Conservation (phyloP, 2,797 vertebrate species). For the Melanotaenia nigrans region DNA sequence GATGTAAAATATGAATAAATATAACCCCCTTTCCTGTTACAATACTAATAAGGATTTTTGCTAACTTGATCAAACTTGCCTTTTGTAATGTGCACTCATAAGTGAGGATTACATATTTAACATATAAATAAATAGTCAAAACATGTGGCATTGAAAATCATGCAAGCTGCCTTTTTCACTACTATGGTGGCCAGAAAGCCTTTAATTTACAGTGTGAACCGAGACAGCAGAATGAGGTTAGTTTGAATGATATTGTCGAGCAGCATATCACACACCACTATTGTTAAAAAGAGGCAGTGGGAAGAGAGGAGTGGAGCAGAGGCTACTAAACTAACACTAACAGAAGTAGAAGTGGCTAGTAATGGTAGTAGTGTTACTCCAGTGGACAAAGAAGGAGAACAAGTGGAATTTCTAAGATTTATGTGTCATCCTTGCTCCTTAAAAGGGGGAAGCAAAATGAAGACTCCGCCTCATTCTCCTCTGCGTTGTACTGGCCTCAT, state of each 20-base stretch:
- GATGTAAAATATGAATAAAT: conserved; percentile 25
- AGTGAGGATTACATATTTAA: conserved; percentile 52
- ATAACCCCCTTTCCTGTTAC: conserved; percentile 15
- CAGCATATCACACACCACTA: conserved; percentile 70
- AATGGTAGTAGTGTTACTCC: conserved; percentile 72
- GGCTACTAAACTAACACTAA: conserved; percentile 60
- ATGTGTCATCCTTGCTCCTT: conserved; percentile 61
- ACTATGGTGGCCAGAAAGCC: conserved; percentile 22
- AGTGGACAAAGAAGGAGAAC: conserved; percentile 40
- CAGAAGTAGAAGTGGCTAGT: conserved; percentile 55
- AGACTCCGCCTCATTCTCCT: conserved; percentile 66
- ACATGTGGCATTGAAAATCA: conserved; percentile 47
- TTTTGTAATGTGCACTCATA: conserved; percentile 4
- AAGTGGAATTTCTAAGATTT: conserved; percentile 37
- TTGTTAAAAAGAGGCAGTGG: conserved; percentile 54
- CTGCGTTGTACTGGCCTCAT: conserved; percentile 69
- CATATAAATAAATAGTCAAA: conserved; percentile 65
- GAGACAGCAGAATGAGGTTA: conserved; percentile 74
- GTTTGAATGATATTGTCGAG: conserved; percentile 70
- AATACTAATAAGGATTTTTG: conserved; percentile 5
- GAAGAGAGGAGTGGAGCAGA: conserved; percentile 56
- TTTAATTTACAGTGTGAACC: conserved; percentile 67
- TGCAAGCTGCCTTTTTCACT: conserved; percentile 16
- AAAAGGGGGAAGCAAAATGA: conserved; percentile 45
- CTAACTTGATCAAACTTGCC: conserved; percentile 13